A percentile compares a stretch with the other conserved stretches of the same genome.
Evolutionary conservation across 2,113 vertebrate genomes (phyloP).

Genomic region (Nematolebias whitei): DNA sequence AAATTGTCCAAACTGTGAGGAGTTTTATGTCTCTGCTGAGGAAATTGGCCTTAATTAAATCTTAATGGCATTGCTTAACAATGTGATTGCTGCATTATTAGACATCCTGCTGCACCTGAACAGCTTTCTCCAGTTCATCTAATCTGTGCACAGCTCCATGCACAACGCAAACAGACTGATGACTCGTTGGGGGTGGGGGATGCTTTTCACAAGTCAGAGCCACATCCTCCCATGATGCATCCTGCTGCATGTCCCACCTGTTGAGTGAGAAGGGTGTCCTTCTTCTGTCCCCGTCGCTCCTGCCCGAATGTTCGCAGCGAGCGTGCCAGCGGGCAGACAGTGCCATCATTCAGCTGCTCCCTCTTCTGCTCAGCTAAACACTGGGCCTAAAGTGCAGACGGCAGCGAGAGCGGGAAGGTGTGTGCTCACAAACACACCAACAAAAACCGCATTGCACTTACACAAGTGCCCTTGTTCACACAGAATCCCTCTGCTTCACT

Average conservation of each 20-base stretch:
- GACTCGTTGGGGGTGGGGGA: background rate
- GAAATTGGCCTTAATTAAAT: slow-evolving; percentile 55
- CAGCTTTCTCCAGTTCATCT: slow-evolving; percentile 7
- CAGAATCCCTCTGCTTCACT: slow-evolving; percentile 40
- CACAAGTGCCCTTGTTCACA: slow-evolving; percentile 27
- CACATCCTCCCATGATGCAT: slow-evolving; percentile 44
- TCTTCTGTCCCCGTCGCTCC: slow-evolving; percentile 44
- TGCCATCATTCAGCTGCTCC: slow-evolving; percentile 74
- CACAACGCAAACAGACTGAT: slow-evolving; percentile 1
- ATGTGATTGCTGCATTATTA: slow-evolving; percentile 35
- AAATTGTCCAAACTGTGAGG: slow-evolving; percentile 51
- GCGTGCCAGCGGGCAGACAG: slow-evolving; percentile 65
- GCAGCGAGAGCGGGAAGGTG: slow-evolving; percentile 49
- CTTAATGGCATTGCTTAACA: slow-evolving; percentile 54
- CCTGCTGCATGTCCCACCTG: slow-evolving; percentile 66
- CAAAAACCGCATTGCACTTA: slow-evolving; percentile 30
- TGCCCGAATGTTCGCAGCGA: slow-evolving; percentile 23
- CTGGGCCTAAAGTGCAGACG: slow-evolving; percentile 65
- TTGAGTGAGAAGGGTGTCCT: slow-evolving; percentile 65
- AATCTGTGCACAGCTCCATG: background rate
- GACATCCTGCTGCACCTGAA: slow-evolving; percentile 32
- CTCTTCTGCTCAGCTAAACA: slow-evolving; percentile 68
- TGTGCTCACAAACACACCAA: slow-evolving; percentile 28
- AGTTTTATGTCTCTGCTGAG: slow-evolving; percentile 46
- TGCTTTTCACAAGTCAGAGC: slow-evolving; percentile 39